Conservation (phyloP, 53 echinoderm and acorn worm genomes). For the Apostichopus leukothele region DNA sequence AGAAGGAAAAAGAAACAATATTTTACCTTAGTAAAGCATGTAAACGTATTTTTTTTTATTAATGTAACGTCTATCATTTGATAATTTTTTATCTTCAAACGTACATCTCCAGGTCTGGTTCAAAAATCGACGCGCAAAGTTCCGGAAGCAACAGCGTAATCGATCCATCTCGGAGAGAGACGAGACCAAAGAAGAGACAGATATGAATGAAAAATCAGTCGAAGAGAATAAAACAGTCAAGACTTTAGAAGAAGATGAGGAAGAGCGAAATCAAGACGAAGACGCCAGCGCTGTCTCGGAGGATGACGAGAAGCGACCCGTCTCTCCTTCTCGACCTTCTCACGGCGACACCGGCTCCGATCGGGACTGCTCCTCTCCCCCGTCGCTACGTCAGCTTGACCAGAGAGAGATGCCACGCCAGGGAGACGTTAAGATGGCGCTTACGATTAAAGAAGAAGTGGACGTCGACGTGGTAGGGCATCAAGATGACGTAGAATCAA, state of each 20-base stretch:
- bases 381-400: no score
- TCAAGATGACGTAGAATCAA: constrained; percentile 3
- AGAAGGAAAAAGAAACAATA: no score
- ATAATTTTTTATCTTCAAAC: no score
- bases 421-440: constrained; percentile 34
- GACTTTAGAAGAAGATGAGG: constrained; percentile 45
- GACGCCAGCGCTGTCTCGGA: constrained; percentile 45
- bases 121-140: constrained; percentile 98
- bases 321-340: neutral
- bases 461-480: constrained; percentile 2
- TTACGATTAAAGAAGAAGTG: constrained; percentile 15
- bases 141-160: constrained; percentile 94
- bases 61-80: neutral
- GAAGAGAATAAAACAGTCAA: constrained; percentile 19
- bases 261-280: constrained; percentile 41
- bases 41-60: no score
- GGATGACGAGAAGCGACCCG: constrained; percentile 5
- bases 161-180: constrained; percentile 72
- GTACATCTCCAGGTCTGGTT: constrained; percentile 83
- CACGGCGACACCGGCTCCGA: constrained; percentile 3
- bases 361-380: neutral
- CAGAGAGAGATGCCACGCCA: neutral
- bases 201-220: neutral
- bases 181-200: constrained; percentile 20
- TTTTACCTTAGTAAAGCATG: no score